phyloP scores from a whole-genome alignment of 2,113 vertebrate genomes.

The Aspidoscelis tigris region DNA sequence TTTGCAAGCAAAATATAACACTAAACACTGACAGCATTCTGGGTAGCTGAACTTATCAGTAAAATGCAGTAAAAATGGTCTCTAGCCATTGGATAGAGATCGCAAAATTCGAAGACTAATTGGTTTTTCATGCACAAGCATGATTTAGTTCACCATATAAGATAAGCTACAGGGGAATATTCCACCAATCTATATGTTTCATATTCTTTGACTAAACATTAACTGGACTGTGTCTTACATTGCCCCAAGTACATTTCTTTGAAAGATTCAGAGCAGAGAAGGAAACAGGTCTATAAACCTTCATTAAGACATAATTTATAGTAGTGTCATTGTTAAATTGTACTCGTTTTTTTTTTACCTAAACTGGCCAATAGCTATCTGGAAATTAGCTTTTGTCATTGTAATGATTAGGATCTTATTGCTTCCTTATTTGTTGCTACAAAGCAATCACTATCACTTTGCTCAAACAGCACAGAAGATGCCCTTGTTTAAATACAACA shows the following conservation, averaged over 20 bases:
- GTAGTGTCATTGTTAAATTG: not conserved
- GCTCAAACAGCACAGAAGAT: not conserved
- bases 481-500: not conserved
- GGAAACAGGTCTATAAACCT: conserved; percentile 49
- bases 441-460: conserved; percentile 1
- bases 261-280: conserved; percentile 24
- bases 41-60: conserved; percentile 16
- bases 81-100: conserved; percentile 55
- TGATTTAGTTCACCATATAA: conserved; percentile 63
- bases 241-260: conserved; percentile 19
- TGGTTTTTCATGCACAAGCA: conserved; percentile 59
- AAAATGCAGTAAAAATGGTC: conserved; percentile 51
- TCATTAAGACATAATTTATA: conserved; percentile 27
- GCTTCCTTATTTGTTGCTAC: not conserved
- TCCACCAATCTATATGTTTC: conserved; percentile 52
- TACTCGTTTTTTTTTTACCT: conserved; percentile 11
- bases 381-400: conserved; percentile 21
- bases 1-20: not conserved
- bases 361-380: not conserved
- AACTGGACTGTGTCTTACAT: conserved; percentile 48
- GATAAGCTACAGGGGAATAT: conserved; percentile 60
- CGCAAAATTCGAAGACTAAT: conserved; percentile 66
- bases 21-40: conserved; percentile 1
- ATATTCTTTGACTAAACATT: conserved; percentile 62
- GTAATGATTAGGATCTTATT: conserved; percentile 5